Base-by-base conservation (phyloP, 1,140 invertebrate genomes). In the Ruditapes philippinarum region DNA sequence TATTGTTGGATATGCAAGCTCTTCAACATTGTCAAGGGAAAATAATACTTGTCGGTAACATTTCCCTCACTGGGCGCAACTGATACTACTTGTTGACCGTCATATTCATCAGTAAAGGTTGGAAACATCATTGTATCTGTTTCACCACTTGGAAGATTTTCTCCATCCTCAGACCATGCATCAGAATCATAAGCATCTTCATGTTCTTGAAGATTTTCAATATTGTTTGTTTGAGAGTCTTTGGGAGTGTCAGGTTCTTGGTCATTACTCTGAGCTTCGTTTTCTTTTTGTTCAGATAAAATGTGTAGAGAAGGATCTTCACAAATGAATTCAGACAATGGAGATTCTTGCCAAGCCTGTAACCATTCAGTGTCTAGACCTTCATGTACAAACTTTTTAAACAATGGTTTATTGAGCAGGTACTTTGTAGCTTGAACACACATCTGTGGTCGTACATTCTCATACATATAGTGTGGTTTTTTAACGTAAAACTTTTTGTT, bases 391-490 rank as follows among this genome's bases (percentile, higher is more conserved):
- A 82, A 74, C 17, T 89, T 12, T 57, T 40, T 51, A 65, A 74
- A 89, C 38, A 89, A 60, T 25, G 87, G 65, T 74, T 91, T 89
- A 54, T 74, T 28, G 19, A 86, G 28, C 5, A 91, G 45, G 42
- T 82, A 89, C 33, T 76, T 51, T 38, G 38, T 33, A 12, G 87
- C 87, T 33, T 82, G 49, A 5, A 89, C 4, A 78, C 88, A 89
- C 70, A 76, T 70, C 62, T 65, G 5, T 73, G 90, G 90, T n/a
- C 88, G 38, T 0, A 91, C 54, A 85, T 91, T 91, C 70, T 91
- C 78, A 84, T 42, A 84, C 65, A 86, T 62, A 42, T 78, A 68
- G n/a, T n/a, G n/a, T n/a, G n/a, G n/a, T n/a, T n/a, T n/a, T n/a
- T n/a, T n/a, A n/a, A n/a, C n/a, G n/a, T n/a, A n/a, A n/a, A n/a